Percentiles rank a stretch among this genome's conserved stretches.
These are phyloP conservation scores for Python bivittatus DNA, from an alignment of 2,113 vertebrate species.

Conservation along the genomic window DNA sequence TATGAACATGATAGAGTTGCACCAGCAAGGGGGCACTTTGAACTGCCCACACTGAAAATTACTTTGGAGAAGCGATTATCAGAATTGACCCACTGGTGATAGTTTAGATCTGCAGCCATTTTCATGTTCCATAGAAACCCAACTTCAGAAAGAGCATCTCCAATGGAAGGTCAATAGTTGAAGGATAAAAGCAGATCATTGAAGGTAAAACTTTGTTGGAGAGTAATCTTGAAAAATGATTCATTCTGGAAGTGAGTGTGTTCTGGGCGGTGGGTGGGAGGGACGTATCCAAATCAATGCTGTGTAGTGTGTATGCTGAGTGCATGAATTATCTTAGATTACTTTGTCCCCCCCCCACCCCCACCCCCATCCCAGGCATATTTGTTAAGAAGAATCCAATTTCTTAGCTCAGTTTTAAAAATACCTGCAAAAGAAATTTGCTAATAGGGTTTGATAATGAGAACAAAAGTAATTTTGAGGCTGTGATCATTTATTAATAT, in stretches of 20 bases:
- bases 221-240: background rate
- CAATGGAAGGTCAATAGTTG: background rate
- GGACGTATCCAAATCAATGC: background rate
- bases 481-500: too few relatives aligned
- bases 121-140: background rate
- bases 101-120: background rate
- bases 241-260: constrained; percentile 12
- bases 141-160: background rate
- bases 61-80: too few relatives aligned
- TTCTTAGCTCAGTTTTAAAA: too few relatives aligned
- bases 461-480: too few relatives aligned
- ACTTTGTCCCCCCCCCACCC: too few relatives aligned
- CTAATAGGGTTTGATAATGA: too few relatives aligned
- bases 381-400: background rate
- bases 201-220: background rate
- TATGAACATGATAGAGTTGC: too few relatives aligned
- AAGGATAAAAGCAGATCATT: background rate
- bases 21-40: too few relatives aligned
- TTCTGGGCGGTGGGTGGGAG: background rate
- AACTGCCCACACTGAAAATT: background rate
- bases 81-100: background rate
- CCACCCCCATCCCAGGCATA: too few relatives aligned
- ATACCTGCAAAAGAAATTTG: too few relatives aligned
- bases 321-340: background rate
- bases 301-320: background rate